Conservation (phyloP, 92 coral and sea anemone species). For the Umimayanthus chanpuru region DNA sequence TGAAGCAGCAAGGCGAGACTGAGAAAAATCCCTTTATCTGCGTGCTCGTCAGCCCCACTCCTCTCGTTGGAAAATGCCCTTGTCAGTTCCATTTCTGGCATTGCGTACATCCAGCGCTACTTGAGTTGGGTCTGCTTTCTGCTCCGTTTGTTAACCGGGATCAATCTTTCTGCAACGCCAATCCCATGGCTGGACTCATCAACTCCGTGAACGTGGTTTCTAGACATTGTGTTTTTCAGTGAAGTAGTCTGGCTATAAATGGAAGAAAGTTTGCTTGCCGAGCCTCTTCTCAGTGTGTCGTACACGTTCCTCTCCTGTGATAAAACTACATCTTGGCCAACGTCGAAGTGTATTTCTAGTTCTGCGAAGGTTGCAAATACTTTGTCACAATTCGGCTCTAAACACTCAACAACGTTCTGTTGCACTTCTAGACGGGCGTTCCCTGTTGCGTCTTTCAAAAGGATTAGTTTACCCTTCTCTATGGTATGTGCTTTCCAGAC, state of each 20-base stretch:
- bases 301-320: conserved; percentile 23
- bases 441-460: too few species aligned
- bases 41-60: conserved; percentile 44
- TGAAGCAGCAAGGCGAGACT: conserved; percentile 43
- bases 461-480: too few species aligned
- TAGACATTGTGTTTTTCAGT: conserved; percentile 20
- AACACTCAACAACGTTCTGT: too few species aligned
- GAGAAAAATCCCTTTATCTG: conserved; percentile 32
- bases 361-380: conserved; percentile 38
- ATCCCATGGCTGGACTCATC: conserved; percentile 24
- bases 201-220: conserved; percentile 26
- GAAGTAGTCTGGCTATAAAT: conserved; percentile 8
- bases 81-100: conserved; percentile 20
- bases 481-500: too few species aligned
- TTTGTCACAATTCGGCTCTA: conserved; percentile 33
- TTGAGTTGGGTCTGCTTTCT: conserved; percentile 22
- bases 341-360: conserved; percentile 30
- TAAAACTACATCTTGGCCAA: conserved; percentile 19
- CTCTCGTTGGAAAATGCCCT: conserved; percentile 41
- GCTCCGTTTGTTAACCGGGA: conserved; percentile 26
- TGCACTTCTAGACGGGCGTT: too few species aligned
- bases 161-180: conserved; percentile 16
- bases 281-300: conserved; percentile 27
- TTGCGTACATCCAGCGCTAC: conserved; percentile 29
- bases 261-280: conserved; percentile 26